Evolutionary conservation across 2,888 invertebrate species (phyloP), one percentile per base, ranked within the genome.

Genomic region (Mimumesa dahlbomi): DNA sequence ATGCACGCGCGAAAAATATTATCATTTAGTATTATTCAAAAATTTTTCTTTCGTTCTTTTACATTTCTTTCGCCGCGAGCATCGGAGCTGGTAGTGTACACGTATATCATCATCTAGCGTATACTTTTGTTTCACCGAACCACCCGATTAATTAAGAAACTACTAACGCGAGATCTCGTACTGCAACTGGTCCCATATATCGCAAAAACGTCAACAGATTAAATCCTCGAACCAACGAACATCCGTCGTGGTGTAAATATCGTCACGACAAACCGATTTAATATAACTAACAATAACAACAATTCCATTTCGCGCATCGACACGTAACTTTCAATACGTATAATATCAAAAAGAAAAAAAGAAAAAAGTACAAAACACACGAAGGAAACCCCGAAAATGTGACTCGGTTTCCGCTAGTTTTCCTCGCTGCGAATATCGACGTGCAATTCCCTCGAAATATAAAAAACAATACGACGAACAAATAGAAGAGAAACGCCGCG

Each of bases 171-270:
- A 54, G 63, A 59, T 46, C 69, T 43, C 65, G 72, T 59, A 72
- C 70, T 45, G 70, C 58, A 72, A 72, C 72, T 73, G 72, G 72
- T 73, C 72, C 72, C 72, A 72, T 73, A 56, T 61, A 72, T 73
- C 65, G 72, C 72, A 36, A 58, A 48, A 71, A 46, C 65, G 59
- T 72, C 46, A 61, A 57, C 72, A 49, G 56, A 72, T 36, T 34
- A 34, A n/a, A 54, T 34, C 59, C 48, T 13, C 40, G 57, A 50
- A 52, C 48, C 52, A 43, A 70, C 52, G 52, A 45, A 50, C 48
- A 25, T 5, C 3, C 7, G n/a, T 13, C 38, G 31, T 50, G 56
- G n/a, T n/a, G n/a, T n/a, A n/a, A n/a, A n/a, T n/a, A 31, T 18
- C 29, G 7, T 13, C 42, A 13, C 54, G 21, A 13, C 56, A n/a